Evolutionary conservation across 2,888 invertebrate species (phyloP), one percentile per base, ranked within the genome.

Genomic region (Erebia ligea): DNA sequence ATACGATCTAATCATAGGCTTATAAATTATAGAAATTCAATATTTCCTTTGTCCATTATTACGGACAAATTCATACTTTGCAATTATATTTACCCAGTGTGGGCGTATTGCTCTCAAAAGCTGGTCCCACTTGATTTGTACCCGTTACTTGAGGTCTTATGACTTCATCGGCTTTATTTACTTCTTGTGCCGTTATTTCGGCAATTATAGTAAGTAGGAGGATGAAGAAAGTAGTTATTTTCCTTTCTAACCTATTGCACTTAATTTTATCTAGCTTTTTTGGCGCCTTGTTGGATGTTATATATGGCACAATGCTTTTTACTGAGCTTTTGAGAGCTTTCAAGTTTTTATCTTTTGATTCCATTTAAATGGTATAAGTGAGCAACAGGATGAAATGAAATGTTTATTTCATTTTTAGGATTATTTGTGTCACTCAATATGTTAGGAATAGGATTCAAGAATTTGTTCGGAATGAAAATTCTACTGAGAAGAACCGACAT

Each of bases 171-270:
- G 45, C 62, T 57, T 67, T 73, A 68, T 73, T 73, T 73, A 68
- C 72, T 72, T 72, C 58, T 40, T 61, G 71, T 64, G 42, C 73
- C 73, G 71, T 73, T 73, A 72, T 68, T 62, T 66, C 40, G 45
- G 59, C 73, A 73, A 73, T 73, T 69, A 72, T 73, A 68, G 59
- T 69, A 73, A 73, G 71, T 73, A 40, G 66, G 40, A 71, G 67
- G 48, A 64, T 63, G 64, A 65, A 56, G 61, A 71, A 67, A 71
- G 69, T 71, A 61, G 50, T 21, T 59, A 58, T 66, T 68, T 69
- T 67, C 65, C 73, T 73, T 72, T 72, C 73, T 72, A 73, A 73
- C 65, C 50, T 56, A 54, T 62, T 56, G 62, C 34, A 56, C 68
- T 58, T 45, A 52, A 50, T 56, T 52, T 50, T 59, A 63, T 19